A percentile compares a stretch with the other conserved stretches of the same genome.
Conservation (phyloP, 2,113 vertebrate genomes). For the Chaetops frenatus region DNA sequence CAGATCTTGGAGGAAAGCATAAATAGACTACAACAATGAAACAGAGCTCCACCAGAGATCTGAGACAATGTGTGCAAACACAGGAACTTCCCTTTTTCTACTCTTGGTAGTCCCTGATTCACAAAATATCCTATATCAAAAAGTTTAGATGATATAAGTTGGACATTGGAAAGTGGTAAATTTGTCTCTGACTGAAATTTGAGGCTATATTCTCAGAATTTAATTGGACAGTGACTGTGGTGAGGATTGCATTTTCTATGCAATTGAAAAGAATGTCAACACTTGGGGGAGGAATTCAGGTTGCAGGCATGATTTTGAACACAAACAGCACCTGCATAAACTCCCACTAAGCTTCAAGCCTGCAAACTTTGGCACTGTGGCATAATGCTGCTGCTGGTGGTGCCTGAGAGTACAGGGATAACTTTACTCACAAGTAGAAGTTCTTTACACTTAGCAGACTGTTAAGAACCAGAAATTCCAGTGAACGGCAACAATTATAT, state of each 20-base stretch:
- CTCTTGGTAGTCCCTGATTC: not conserved
- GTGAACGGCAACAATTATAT: not conserved
- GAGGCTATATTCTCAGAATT: not conserved
- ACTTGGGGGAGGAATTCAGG: not conserved
- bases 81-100: slow-evolving; percentile 60
- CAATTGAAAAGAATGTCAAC: not conserved
- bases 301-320: not conserved
- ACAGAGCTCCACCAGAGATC: slow-evolving; percentile 57
- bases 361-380: not conserved
- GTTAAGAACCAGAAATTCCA: not conserved
- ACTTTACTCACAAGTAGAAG: not conserved
- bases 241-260: not conserved
- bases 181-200: not conserved
- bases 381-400: not conserved
- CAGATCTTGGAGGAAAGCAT: slow-evolving; percentile 62
- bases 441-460: not conserved
- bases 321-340: not conserved
- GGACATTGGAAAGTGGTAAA: not conserved
- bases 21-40: slow-evolving; percentile 62
- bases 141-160: not conserved
- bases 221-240: not conserved
- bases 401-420: not conserved
- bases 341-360: not conserved
- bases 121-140: not conserved
- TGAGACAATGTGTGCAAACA: slow-evolving; percentile 39